Evolutionary conservation across 1,140 invertebrate species (phyloP), one percentile per base, ranked within the genome.

Genomic region (Saccostrea glomerata): DNA sequence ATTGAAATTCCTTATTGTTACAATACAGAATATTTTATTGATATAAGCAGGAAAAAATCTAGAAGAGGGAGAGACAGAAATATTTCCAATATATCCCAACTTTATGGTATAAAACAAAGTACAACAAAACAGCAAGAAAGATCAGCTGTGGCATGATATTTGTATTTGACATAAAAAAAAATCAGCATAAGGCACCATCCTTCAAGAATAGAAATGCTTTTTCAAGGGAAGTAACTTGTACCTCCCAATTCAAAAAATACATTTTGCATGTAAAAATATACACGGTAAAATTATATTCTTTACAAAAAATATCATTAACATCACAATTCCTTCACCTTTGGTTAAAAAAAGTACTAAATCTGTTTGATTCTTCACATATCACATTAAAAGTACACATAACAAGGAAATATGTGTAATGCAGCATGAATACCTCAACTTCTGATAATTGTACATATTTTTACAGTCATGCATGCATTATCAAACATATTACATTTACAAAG

Each of bases 331-430:
- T 63, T 7, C 13, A 20, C 17, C n/a, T 7, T 63, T 47, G 47
- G 47, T 20, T 63, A 63, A 63, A 63, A 63, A 20, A 63, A 17
- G 15, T 60, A 60, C 20, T 36, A 20, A 17, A 60, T 60, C 7
- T 17, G 58, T 60, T 63, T 63, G 58, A 63, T 63, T 63, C n/a
- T 63, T 63, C 15, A 63, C 58, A 63, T 63, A 63, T 63, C 58
- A 63, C 58, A 63, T 20, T 20, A n/a, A 20, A 63, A 63, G 20
- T 60, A 58, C 56, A 36, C 30, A 36, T 36, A 47, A 47, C 9
- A 9, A 47, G 47, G 47, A 47, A 47, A 47, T 47, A 47, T 47
- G 9, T 47, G 5, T 47, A 47, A 47, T 47, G 47, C 47, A 47
- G 9, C 47, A 47, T 7, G 47, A 47, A 47, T 47, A 47, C 47